phyloP scores from a whole-genome alignment of 2,888 invertebrate species.

The Agrochola lychnidis region DNA sequence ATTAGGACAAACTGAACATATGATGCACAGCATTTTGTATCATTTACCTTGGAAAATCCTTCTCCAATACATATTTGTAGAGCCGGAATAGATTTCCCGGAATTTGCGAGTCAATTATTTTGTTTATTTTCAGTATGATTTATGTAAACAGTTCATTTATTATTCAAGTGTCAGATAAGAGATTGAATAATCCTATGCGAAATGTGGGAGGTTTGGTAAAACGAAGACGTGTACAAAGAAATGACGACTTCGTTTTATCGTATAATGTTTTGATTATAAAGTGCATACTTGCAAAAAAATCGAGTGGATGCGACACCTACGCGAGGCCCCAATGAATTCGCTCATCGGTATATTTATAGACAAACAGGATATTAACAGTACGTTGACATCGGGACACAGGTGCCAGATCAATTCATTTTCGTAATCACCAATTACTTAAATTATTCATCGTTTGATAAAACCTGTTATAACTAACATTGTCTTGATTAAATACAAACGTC shows the following conservation, averaged over 20 bases:
- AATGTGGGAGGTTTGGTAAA: slow-evolving; percentile 16
- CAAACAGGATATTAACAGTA: slow-evolving; percentile 79
- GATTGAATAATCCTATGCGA: slow-evolving; percentile 26
- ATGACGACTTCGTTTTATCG: slow-evolving; percentile 4
- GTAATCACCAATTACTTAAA: slow-evolving; percentile 60
- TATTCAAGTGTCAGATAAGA: slow-evolving; percentile 29
- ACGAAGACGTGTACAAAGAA: background rate
- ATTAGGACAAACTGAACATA: slow-evolving; percentile 55
- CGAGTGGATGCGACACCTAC: slow-evolving; percentile 58
- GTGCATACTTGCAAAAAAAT: slow-evolving; percentile 53
- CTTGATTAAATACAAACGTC: slow-evolving; percentile 13
- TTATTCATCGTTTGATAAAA: slow-evolving; percentile 54
- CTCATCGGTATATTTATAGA: slow-evolving; percentile 76
- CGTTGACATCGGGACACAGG: slow-evolving; percentile 78
- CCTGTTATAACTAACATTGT: slow-evolving; percentile 28
- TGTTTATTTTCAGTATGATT: slow-evolving; percentile 46
- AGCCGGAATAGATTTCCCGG: slow-evolving; percentile 15
- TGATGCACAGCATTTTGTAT: slow-evolving; percentile 33
- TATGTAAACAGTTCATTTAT: slow-evolving; percentile 27
- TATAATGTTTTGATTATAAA: slow-evolving; percentile 40
- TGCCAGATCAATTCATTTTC: slow-evolving; percentile 70
- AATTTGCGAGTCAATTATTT: slow-evolving; percentile 39
- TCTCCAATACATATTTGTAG: slow-evolving; percentile 23
- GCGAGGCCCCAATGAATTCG: slow-evolving; percentile 67
- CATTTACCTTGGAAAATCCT: slow-evolving; percentile 47